Evolutionary conservation across 2,888 invertebrate genomes (phyloP), one percentile per base, ranked within the genome.

Genomic region (Achlya flavicornis): DNA sequence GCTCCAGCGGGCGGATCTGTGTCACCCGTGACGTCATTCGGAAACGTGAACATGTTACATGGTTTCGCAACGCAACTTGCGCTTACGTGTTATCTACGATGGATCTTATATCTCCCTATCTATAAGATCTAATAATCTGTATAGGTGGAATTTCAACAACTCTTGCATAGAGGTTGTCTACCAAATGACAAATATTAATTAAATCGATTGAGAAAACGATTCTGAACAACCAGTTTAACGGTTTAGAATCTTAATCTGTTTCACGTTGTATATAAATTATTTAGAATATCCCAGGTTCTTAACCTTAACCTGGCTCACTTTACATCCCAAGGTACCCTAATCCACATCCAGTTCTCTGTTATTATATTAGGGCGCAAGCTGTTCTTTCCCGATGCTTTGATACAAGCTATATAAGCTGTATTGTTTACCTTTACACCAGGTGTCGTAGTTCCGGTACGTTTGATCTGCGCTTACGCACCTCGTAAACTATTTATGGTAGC

Each of bases 11-110:
- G 68, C 62, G 65, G 72, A 88, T 83, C 79, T 85, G 81, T 87
- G 87, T 86, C 87, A 85, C 68, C 66, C 41, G 72, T 86, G 86
- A 87, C 86, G 86, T 86, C 86, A 85, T 63, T 53, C 16, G 10
- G 53, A 53, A 53, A 53, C 63, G 68, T 71, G 66, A 65, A 68
- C 65, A 63, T 59, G 59, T 41, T 19, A 60, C 41, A 43, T 60
- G 64, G 64, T 70, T 60, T 41, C 60, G 35, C 38, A 35, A 58
- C 58, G 16, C 16, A 38, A 16, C 19, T 10, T 38, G 33, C 32
- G 33, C 58, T 38, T 48, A 48, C 48, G 53, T 53, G n/a, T 46
- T 46, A 53, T 53, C 48, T 16, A 53, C 48, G 8, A 48, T 16
- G 16, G 38, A 16, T 58, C 26, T 26, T 1, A 26, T 26, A 26